A percentile compares a stretch with the other conserved stretches of the same genome.
Conservation (phyloP, 2,113 vertebrate genomes). For the Casuarius casuarius region DNA sequence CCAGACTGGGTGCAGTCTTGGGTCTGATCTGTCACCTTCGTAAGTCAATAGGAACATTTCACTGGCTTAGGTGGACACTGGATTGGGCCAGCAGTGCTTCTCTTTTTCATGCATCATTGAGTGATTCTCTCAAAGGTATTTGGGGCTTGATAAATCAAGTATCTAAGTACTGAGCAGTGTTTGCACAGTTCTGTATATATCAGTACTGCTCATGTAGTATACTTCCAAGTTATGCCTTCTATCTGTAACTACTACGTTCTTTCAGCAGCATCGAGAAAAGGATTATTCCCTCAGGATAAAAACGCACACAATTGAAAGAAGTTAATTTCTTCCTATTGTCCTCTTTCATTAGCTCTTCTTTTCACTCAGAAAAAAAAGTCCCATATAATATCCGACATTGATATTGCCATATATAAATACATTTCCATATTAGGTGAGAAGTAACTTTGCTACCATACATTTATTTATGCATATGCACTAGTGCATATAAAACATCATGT, state of each 20-base stretch:
- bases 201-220: neutral
- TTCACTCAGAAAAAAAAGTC: neutral
- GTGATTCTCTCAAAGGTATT: neutral
- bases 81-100: neutral
- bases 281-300: neutral
- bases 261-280: neutral
- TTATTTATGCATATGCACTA: neutral
- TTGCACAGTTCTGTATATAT: neutral
- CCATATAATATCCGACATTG: neutral
- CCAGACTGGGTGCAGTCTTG: neutral
- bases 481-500: neutral
- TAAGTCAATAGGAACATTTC: neutral
- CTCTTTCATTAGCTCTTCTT: neutral
- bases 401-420: neutral
- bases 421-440: neutral
- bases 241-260: neutral
- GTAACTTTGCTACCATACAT: neutral
- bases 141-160: neutral
- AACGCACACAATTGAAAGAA: neutral
- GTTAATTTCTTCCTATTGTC: neutral
- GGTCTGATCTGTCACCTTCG: neutral
- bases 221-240: neutral
- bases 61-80: no score
- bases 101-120: no score
- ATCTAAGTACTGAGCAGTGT: neutral